Evolutionary conservation across 2,888 invertebrate species (phyloP).

Genomic region (Mythimna lalbum): DNA sequence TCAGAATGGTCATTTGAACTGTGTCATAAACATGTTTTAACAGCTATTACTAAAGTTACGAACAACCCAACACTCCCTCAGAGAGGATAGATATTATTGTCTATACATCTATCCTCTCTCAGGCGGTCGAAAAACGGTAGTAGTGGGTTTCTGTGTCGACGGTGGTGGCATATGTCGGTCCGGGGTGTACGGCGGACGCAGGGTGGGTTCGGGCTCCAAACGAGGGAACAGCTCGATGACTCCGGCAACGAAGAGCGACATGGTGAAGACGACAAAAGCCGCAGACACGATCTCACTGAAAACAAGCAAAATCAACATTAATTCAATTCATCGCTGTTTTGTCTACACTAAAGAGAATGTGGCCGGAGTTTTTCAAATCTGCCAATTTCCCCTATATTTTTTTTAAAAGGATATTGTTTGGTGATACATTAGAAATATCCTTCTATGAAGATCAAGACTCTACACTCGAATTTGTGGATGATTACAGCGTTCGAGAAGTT

Average conservation of each 20-base stretch:
- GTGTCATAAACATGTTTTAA: not conserved
- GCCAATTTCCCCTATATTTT: too few relatives aligned
- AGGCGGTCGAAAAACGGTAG: not conserved
- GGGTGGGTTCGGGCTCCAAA: conserved; percentile 11
- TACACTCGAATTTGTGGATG: too few relatives aligned
- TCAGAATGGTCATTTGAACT: not conserved
- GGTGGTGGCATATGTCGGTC: conserved; percentile 27
- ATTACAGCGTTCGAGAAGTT: too few relatives aligned
- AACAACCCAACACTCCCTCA: not conserved
- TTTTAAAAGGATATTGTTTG: not conserved
- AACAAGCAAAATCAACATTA: not conserved
- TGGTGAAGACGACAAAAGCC: conserved; percentile 19
- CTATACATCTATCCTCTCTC: not conserved
- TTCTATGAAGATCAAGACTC: too few relatives aligned
- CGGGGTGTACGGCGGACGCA: not conserved
- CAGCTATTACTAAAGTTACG: not conserved
- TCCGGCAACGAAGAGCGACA: conserved; percentile 11
- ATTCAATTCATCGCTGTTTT: too few relatives aligned
- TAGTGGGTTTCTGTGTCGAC: not conserved
- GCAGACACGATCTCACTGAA: conserved; percentile 24
- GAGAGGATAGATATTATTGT: not conserved
- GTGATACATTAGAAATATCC: too few relatives aligned
- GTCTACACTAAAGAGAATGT: not conserved
- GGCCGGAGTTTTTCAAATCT: not conserved
- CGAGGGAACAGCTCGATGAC: conserved; percentile 40